Evolutionary conservation across 92 coral and sea anemone genomes (phyloP), one percentile per base, ranked within the genome.

Genomic region (Palythoa grandis): DNA sequence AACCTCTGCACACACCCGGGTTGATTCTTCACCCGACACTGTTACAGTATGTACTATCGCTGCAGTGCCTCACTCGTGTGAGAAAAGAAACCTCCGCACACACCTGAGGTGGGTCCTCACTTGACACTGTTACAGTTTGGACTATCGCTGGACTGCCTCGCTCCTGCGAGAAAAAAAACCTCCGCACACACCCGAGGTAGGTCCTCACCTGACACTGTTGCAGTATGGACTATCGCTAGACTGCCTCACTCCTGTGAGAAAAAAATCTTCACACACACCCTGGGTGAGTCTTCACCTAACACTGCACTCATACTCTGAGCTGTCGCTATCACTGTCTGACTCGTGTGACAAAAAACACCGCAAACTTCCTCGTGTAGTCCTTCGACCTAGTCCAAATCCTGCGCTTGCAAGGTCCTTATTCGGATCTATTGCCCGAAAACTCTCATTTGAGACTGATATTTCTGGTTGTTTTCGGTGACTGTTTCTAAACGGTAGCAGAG

Each of bases 341-440:
- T 76, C 69, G 63, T 86, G 90, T 35, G 88, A 85, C 7, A 78
- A 54, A 61, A 83, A 83, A 56, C 82, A 91, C 53, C 84, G 86
- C 37, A 82, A 74, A 52, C 85, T 60, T 11, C 88, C 86, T 17
- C 24, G 15, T 15, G 66, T 53, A 22, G 85, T 91, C 61, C 86
- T 72, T 52, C 87, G 89, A 11, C 92, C 82, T 14, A 92, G 88
- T 15, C 94, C 92, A 82, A 94, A 89, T 19, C 98, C 98, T 4
- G 98, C 95, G 54, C 98, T 90, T n/a, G 98, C 98, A 47, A 94
- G 89, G 84, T 94, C 98, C 52, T 88, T 92, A 63, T 87, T 74
- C 9, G 94, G 94, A 65, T 94, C 95, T 16, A 94, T 94, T 38
- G 91, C 78, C 87, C 88, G 91, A 74, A 78, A 94, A 78, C 89